Conservation (phyloP, 2,888 invertebrate species). For the Spisula subtruncata region DNA sequence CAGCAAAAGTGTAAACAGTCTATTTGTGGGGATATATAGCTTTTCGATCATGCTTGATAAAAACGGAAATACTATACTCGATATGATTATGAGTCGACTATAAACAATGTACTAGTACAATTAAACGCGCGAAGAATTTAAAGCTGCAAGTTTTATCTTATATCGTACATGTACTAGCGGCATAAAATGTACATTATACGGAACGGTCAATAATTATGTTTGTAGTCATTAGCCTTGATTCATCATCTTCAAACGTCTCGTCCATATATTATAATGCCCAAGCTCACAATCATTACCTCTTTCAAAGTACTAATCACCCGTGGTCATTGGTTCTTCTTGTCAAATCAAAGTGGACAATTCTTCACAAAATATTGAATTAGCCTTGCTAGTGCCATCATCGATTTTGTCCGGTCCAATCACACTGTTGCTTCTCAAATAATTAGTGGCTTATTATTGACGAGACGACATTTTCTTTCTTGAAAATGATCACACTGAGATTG, state of each 20-base stretch:
- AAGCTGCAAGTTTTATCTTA: too few relatives aligned
- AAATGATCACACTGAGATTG: neutral
- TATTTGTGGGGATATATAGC: too few relatives aligned
- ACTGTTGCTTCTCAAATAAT: neutral
- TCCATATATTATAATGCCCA: neutral
- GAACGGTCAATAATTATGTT: neutral
- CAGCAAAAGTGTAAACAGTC: too few relatives aligned
- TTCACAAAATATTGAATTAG: slow-evolving; percentile 53
- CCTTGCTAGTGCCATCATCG: neutral
- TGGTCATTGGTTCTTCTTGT: slow-evolving; percentile 37
- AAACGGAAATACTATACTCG: too few relatives aligned
- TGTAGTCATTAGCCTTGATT: neutral
- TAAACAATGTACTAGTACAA: too few relatives aligned
- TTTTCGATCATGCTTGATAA: too few relatives aligned
- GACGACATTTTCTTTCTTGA: slow-evolving; percentile 7
- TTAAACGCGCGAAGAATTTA: too few relatives aligned
- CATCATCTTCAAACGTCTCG: neutral
- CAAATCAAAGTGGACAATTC: slow-evolving; percentile 39
- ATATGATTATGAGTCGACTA: too few relatives aligned
- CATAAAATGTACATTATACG: neutral
- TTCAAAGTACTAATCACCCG: neutral
- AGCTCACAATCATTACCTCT: neutral
- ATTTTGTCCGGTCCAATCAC: slow-evolving; percentile 28
- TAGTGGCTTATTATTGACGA: slow-evolving; percentile 1
- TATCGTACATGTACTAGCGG: too few relatives aligned